A percentile compares a stretch with the other conserved stretches of the same genome.
phyloP scores from a whole-genome alignment of 2,797 vertebrate genomes.

The Sebastes vulpes region DNA sequence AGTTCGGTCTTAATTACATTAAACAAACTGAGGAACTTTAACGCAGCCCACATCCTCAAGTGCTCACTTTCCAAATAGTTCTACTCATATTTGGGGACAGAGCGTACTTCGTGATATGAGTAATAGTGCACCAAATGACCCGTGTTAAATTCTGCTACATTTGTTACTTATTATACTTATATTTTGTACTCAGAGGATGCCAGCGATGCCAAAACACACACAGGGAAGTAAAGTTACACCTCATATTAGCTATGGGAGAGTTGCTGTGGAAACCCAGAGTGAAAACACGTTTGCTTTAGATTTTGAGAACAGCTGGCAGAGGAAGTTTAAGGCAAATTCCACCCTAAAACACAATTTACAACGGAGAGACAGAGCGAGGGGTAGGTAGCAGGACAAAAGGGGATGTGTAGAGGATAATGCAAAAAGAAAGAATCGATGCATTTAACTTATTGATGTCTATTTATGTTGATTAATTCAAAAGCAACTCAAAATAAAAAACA shows the following conservation, averaged over 20 bases:
- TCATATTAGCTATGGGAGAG: slow-evolving; percentile 49
- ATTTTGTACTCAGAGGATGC: slow-evolving; percentile 44
- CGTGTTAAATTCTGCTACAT: slow-evolving; percentile 34
- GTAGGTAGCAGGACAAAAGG: neutral
- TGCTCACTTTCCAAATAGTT: slow-evolving; percentile 19
- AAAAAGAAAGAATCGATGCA: neutral
- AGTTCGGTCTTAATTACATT: slow-evolving; percentile 37
- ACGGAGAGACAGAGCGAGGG: neutral
- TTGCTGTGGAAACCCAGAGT: slow-evolving; percentile 48
- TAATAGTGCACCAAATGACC: slow-evolving; percentile 27
- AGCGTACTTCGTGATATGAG: neutral
- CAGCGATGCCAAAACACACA: slow-evolving; percentile 62
- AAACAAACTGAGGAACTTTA: slow-evolving; percentile 48
- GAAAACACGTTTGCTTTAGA: slow-evolving; percentile 52
- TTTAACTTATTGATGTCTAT: neutral
- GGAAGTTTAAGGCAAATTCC: slow-evolving; percentile 41
- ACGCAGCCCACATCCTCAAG: slow-evolving; percentile 30
- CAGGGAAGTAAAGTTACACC: slow-evolving; percentile 54
- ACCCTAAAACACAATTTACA: slow-evolving; percentile 34
- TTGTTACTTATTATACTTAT: slow-evolving; percentile 44
- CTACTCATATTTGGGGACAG: neutral
- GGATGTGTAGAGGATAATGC: neutral
- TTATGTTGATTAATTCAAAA: neutral
- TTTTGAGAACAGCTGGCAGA: slow-evolving; percentile 46
- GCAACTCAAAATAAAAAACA: no score